Conservation (phyloP, 2,888 invertebrate species). For the Caenorhabditis sp. region DNA sequence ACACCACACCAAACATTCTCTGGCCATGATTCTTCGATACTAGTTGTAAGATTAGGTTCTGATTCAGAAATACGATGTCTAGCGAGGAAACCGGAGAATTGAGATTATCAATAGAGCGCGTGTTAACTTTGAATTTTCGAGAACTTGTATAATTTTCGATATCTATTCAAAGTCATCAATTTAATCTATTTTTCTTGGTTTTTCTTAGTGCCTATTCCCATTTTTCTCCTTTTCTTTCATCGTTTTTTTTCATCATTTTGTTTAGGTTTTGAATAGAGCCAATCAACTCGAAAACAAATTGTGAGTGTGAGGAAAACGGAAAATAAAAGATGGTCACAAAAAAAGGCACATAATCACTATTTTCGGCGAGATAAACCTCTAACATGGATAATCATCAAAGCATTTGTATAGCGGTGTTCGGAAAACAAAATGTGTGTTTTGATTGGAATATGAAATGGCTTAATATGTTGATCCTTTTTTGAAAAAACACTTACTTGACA, state of each 20-base stretch:
- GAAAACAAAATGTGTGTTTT: not conserved
- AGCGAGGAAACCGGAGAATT: too few relatives aligned
- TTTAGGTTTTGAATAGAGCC: conserved; percentile 1
- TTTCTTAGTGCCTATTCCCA: not conserved
- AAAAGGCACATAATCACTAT: not conserved
- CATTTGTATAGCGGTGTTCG: not conserved
- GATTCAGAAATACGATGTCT: too few relatives aligned
- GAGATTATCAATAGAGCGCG: too few relatives aligned
- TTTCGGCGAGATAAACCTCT: not conserved
- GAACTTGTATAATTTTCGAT: not conserved
- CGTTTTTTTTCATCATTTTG: conserved; percentile 1
- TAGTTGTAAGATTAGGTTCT: too few relatives aligned
- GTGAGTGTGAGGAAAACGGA: not conserved
- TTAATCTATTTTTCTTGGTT: not conserved
- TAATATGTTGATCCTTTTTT: too few relatives aligned
- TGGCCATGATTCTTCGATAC: too few relatives aligned
- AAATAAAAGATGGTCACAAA: not conserved
- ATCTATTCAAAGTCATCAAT: not conserved
- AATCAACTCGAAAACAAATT: conserved; percentile 1
- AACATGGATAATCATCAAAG: not conserved
- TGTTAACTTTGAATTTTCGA: too few relatives aligned
- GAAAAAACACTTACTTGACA: not conserved
- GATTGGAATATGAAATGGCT: too few relatives aligned
- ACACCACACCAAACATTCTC: too few relatives aligned
- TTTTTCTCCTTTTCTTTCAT: not conserved